phyloP scores from a whole-genome alignment of 2,113 vertebrate genomes.

The Artemisiospiza belli region DNA sequence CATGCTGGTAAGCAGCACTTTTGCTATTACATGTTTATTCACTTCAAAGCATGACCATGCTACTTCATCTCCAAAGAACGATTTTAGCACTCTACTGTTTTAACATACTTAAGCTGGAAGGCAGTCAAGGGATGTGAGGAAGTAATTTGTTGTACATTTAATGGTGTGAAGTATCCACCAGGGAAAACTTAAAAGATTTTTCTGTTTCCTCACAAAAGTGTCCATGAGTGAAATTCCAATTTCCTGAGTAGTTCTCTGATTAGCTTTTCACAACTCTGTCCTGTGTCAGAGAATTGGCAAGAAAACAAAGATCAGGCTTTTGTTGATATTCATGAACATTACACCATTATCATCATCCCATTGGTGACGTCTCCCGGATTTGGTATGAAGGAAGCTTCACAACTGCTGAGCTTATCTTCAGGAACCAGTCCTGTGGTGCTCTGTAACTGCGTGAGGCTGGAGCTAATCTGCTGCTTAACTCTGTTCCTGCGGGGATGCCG shows the following conservation, averaged over 20 bases:
- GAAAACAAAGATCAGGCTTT: not conserved
- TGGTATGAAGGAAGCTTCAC: not conserved
- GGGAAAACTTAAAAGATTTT: constrained; percentile 23
- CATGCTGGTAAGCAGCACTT: not conserved
- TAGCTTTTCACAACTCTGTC: not conserved
- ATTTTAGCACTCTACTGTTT: constrained; percentile 29
- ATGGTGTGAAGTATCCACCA: not conserved
- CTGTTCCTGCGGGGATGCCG: not conserved
- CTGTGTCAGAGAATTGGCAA: not conserved
- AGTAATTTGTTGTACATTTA: constrained; percentile 9
- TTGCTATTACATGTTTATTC: not conserved
- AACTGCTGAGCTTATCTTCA: not conserved
- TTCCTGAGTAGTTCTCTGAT: constrained; percentile 13
- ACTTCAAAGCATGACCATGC: not conserved
- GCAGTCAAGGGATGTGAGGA: constrained; percentile 4
- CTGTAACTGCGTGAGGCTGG: not conserved
- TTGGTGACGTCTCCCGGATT: not conserved
- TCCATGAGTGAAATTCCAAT: constrained; percentile 15
- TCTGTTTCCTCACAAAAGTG: not conserved
- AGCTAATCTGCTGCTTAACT: constrained; percentile 31
- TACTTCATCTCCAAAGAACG: not conserved
- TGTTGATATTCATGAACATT: not conserved
- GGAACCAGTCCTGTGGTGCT: not conserved
- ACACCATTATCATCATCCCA: not conserved
- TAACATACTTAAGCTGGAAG: constrained; percentile 21